Conservation (phyloP, 2,888 invertebrate species). For the Nycteola revayana region DNA sequence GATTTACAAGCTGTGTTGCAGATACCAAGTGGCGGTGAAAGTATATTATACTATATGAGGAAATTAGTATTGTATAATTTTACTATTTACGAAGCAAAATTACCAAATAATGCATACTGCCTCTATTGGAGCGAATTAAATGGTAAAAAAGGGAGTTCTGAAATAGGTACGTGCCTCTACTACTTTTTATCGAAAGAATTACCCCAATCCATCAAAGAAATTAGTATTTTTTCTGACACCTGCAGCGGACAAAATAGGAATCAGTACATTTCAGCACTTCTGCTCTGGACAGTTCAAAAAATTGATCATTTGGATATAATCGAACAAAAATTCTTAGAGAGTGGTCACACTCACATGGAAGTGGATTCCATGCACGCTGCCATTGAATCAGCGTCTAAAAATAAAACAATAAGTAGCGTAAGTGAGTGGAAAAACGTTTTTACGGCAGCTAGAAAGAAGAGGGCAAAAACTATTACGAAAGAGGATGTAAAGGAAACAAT, state of each 20-base stretch:
- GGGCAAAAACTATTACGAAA: too few relatives aligned
- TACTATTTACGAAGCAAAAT: too few relatives aligned
- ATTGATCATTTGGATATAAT: conserved; percentile 13
- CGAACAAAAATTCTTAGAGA: too few relatives aligned
- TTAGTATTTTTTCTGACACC: conserved; percentile 11
- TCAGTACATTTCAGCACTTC: conserved; percentile 13
- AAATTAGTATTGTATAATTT: too few relatives aligned
- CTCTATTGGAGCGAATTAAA: conserved; percentile 37
- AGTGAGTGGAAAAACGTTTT: too few relatives aligned
- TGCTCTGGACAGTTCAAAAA: conserved; percentile 14
- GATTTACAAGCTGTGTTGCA: too few relatives aligned
- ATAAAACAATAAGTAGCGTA: conserved; percentile 9
- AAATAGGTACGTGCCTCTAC: conserved; percentile 35
- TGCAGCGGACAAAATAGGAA: conserved; percentile 14
- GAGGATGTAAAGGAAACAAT: too few relatives aligned
- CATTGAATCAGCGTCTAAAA: conserved; percentile 11
- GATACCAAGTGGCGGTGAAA: too few relatives aligned
- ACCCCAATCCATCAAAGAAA: conserved; percentile 6
- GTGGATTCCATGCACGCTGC: too few relatives aligned
- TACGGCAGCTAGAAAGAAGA: too few relatives aligned
- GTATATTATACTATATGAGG: too few relatives aligned
- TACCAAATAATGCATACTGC: conserved; percentile 34
- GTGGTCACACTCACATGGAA: too few relatives aligned
- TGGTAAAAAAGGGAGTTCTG: conserved; percentile 38
- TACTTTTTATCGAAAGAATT: conserved; percentile 11